Conservation (phyloP, 2,797 vertebrate genomes). For the Lithobates sylvaticus region DNA sequence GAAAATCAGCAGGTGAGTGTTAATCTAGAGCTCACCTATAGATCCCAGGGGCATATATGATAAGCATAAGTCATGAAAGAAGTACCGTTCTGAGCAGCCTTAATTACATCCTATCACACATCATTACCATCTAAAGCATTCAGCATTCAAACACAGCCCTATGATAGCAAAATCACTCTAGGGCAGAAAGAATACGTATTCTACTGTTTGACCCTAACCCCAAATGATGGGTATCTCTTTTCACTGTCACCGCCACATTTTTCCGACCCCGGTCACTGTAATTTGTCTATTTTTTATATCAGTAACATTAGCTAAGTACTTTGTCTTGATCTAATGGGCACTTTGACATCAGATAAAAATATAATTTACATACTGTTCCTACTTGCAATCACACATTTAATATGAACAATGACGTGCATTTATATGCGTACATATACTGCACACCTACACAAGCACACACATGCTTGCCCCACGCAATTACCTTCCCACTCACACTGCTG, state of each 20-base stretch:
- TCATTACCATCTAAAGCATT: background rate
- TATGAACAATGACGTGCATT: slow-evolving; percentile 33
- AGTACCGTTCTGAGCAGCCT: background rate
- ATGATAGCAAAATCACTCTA: background rate
- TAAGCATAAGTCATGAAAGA: background rate
- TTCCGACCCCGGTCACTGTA: background rate
- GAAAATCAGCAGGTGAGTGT: background rate
- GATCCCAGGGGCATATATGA: background rate
- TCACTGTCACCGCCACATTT: background rate
- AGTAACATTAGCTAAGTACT: background rate
- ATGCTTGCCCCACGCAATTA: slow-evolving; percentile 49
- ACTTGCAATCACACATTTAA: slow-evolving; percentile 11
- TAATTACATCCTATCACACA: background rate
- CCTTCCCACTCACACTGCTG: slow-evolving; percentile 50
- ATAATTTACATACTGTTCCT: slow-evolving; percentile 5
- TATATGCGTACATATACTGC: slow-evolving; percentile 40
- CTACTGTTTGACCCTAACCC: background rate
- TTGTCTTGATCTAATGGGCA: slow-evolving; percentile 7
- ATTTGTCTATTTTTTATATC: background rate
- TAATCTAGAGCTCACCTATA: background rate
- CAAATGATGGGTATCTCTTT: background rate
- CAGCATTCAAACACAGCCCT: background rate
- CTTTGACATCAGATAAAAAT: slow-evolving; percentile 5
- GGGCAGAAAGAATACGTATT: background rate
- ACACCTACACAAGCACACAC: slow-evolving; percentile 55